Evolutionary conservation across 53 echinoderm and acorn worm genomes (phyloP).

Genomic region (Zoroaster sp.): DNA sequence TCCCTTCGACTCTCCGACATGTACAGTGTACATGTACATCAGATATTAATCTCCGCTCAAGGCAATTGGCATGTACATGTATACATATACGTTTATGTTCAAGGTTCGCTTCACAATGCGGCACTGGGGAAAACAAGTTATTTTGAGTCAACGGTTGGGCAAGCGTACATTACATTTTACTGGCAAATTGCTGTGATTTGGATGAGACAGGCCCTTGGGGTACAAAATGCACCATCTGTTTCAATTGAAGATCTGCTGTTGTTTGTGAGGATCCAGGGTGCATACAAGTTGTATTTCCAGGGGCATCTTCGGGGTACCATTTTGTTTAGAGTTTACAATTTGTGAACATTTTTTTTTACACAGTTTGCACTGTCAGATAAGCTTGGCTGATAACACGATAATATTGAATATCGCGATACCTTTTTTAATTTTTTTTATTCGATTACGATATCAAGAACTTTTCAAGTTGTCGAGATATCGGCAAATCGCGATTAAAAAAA

Average conservation of each 20-base stretch:
- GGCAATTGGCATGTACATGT: too few relatives aligned
- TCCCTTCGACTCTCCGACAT: background rate
- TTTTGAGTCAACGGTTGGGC: background rate
- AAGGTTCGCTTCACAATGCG: background rate
- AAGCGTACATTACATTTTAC: background rate
- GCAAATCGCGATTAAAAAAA: too few relatives aligned
- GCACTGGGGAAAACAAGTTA: background rate
- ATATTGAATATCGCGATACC: too few relatives aligned
- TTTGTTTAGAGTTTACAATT: too few relatives aligned
- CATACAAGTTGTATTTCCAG: background rate
- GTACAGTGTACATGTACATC: background rate
- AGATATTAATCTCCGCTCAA: constrained; percentile 32
- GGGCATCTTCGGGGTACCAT: too few relatives aligned
- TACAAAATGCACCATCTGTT: background rate
- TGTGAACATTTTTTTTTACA: too few relatives aligned
- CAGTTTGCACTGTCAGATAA: too few relatives aligned
- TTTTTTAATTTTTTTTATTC: too few relatives aligned
- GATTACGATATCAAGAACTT: too few relatives aligned
- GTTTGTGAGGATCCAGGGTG: background rate
- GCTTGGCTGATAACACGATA: too few relatives aligned
- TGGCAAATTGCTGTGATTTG: constrained; percentile 1
- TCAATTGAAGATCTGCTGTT: background rate
- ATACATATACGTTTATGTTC: background rate
- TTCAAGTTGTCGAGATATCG: too few relatives aligned
- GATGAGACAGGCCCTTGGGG: background rate